Evolutionary conservation across 1,140 invertebrate species (phyloP).

Genomic region (Kradibia gibbosae): DNA sequence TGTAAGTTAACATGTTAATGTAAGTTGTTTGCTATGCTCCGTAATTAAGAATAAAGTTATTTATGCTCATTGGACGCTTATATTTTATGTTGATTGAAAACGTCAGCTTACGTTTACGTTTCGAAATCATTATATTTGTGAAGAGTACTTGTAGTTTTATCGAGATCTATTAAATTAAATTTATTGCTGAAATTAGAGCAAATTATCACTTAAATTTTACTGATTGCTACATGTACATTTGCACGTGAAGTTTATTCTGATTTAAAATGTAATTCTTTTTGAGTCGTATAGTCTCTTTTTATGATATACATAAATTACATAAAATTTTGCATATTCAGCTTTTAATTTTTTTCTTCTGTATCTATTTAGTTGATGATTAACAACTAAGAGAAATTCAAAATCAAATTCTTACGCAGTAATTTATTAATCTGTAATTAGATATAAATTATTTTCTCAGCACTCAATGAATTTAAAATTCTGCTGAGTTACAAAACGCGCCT

Average conservation of each 20-base stretch:
- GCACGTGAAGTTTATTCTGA: background rate
- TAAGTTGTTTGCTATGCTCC: background rate
- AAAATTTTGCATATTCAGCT: too few relatives aligned
- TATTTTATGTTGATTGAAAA: slow-evolving; percentile 21
- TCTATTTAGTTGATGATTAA: background rate
- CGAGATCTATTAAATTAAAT: slow-evolving; percentile 12
- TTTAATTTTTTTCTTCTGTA: background rate
- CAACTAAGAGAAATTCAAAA: background rate
- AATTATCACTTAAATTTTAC: slow-evolving; percentile 2
- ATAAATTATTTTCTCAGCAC: background rate
- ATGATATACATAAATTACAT: too few relatives aligned
- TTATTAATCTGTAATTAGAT: background rate
- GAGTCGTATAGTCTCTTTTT: background rate
- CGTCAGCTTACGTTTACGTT: background rate
- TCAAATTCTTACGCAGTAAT: background rate
- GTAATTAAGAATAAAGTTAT: slow-evolving; percentile 11
- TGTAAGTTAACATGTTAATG: background rate
- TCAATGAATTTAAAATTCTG: background rate
- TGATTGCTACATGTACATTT: background rate
- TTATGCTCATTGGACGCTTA: background rate
- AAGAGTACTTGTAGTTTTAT: slow-evolving; percentile 17
- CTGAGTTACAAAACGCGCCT: background rate
- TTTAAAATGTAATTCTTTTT: background rate
- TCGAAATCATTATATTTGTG: slow-evolving; percentile 9
- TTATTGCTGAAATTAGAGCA: slow-evolving; percentile 17